Conservation (phyloP, 2,888 invertebrate species). For the Lypha dubia region DNA sequence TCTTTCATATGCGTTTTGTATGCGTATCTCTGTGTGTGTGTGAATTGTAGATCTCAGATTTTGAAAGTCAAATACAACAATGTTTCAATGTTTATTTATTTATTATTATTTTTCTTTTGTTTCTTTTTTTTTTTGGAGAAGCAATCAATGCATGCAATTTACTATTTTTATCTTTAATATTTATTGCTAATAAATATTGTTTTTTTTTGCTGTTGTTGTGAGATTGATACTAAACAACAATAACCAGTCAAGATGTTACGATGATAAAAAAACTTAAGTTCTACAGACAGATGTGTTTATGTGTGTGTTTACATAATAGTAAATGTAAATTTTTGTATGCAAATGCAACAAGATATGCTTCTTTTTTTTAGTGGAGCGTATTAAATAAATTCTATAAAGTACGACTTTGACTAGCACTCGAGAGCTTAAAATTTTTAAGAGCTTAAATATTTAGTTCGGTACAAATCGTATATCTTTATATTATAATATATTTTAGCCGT, state of each 20-base stretch:
- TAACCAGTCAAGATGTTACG: neutral
- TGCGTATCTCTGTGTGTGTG: too few relatives aligned
- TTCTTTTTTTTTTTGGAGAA: neutral
- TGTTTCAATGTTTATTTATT: neutral
- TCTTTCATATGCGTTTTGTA: too few relatives aligned
- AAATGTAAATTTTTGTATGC: too few relatives aligned
- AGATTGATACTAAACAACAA: conserved; percentile 18
- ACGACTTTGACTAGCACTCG: too few relatives aligned
- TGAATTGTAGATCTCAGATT: neutral
- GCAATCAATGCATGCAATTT: neutral
- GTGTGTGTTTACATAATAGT: too few relatives aligned
- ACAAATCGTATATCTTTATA: too few relatives aligned
- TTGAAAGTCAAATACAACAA: neutral
- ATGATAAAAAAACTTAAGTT: conserved; percentile 2
- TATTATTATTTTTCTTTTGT: neutral
- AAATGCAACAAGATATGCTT: too few relatives aligned
- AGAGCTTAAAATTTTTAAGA: too few relatives aligned
- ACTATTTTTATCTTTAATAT: conserved; percentile 45
- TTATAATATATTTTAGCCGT: too few relatives aligned
- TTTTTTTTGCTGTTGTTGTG: neutral
- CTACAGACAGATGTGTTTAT: neutral
- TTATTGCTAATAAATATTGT: conserved; percentile 39
- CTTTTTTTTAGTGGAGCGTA: too few relatives aligned
- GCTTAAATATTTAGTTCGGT: too few relatives aligned
- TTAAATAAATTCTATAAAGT: too few relatives aligned